A percentile compares a stretch with the other conserved stretches of the same genome.
Evolutionary conservation across 2,113 vertebrate species (phyloP).

Genomic region (Fulmarus glacialis): DNA sequence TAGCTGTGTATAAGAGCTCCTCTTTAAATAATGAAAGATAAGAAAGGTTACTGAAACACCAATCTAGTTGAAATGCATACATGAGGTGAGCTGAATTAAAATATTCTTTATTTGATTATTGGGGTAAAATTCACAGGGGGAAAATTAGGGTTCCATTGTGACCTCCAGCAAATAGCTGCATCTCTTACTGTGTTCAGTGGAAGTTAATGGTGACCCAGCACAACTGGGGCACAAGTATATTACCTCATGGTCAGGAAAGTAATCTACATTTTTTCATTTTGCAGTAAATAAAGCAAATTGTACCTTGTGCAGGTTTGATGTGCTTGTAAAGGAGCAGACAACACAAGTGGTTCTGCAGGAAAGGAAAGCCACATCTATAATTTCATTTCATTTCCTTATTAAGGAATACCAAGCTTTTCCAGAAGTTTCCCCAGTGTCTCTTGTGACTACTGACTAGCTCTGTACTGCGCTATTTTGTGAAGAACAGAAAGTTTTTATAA

Average conservation of each 20-base stretch:
- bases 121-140: not conserved
- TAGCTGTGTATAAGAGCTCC: not conserved
- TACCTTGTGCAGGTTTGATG: not conserved
- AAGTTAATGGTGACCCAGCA: not conserved
- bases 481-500: not conserved
- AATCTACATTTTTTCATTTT: not conserved
- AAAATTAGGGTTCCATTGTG: not conserved
- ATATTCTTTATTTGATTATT: not conserved
- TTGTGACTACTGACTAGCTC: not conserved
- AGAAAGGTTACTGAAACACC: not conserved
- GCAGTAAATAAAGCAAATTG: not conserved
- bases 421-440: not conserved
- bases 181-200: not conserved
- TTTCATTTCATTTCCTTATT: not conserved
- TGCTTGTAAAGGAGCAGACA: not conserved
- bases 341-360: not conserved
- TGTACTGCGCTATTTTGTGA: slow-evolving; percentile 10
- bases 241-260: not conserved
- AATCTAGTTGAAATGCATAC: not conserved
- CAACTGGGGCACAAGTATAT: not conserved
- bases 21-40: not conserved
- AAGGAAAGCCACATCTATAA: not conserved
- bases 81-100: not conserved
- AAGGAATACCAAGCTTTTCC: not conserved
- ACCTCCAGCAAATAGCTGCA: not conserved